phyloP scores from a whole-genome alignment of 2,888 invertebrate species.

The Limnephilus rhombicus region DNA sequence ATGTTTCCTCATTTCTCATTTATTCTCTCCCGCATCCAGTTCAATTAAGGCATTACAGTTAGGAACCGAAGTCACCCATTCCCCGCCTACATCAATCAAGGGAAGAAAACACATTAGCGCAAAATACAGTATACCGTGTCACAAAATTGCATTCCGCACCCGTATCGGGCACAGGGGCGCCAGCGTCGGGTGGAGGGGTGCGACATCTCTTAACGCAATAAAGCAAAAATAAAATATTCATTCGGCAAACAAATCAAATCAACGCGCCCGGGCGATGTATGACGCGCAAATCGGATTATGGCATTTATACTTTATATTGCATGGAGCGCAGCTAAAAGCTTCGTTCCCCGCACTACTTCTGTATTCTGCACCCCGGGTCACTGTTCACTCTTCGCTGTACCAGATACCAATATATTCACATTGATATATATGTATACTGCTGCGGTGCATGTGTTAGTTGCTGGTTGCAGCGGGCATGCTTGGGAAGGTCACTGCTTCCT shows the following conservation, averaged over 20 bases:
- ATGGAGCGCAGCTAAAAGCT: conserved; percentile 64
- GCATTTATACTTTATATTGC: conserved; percentile 64
- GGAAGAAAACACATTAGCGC: conserved; percentile 58
- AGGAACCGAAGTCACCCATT: conserved; percentile 52
- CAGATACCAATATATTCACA: conserved; percentile 64
- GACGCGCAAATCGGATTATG: conserved; percentile 66
- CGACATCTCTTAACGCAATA: conserved; percentile 70
- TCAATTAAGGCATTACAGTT: conserved; percentile 55
- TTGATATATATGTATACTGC: conserved; percentile 63
- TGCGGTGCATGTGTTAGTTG: conserved; percentile 53
- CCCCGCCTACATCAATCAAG: conserved; percentile 57
- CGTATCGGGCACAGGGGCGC: conserved; percentile 22
- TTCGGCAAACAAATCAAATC: conserved; percentile 79
- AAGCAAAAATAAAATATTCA: conserved; percentile 78
- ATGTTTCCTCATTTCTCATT: conserved; percentile 33
- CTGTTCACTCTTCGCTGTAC: background rate
- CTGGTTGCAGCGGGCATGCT: background rate
- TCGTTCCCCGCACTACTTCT: conserved; percentile 41
- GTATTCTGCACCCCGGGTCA: conserved; percentile 50
- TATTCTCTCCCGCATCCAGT: conserved; percentile 45
- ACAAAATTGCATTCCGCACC: conserved; percentile 60
- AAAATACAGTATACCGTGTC: conserved; percentile 56
- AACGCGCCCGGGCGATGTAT: conserved; percentile 69
- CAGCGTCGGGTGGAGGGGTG: background rate
- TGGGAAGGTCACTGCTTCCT: background rate